Evolutionary conservation across 2,113 vertebrate species (phyloP).

Genomic region (Crotalus viridis): DNA sequence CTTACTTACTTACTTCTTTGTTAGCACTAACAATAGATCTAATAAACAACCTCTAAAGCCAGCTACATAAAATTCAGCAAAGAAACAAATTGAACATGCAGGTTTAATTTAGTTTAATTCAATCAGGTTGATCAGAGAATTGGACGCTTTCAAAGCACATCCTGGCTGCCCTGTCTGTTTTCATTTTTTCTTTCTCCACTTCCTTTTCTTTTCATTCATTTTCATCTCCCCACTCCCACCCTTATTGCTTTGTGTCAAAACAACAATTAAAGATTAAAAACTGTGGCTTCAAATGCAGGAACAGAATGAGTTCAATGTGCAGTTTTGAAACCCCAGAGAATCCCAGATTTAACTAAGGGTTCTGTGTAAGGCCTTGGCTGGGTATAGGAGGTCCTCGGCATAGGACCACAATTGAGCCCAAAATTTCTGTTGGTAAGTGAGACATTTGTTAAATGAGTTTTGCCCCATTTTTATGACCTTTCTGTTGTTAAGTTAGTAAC

Average conservation of each 20-base stretch:
- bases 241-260: not conserved
- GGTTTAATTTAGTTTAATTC: not conserved
- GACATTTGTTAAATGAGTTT: not conserved
- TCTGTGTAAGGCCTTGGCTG: not conserved
- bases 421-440: not conserved
- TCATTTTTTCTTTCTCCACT: not conserved
- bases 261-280: not conserved
- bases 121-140: not conserved
- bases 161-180: not conserved
- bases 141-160: not conserved
- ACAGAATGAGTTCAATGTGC: not conserved
- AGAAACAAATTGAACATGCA: not conserved
- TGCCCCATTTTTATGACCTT: not conserved
- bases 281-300: not conserved
- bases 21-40: not conserved
- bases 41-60: not conserved
- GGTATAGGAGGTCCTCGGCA: not conserved
- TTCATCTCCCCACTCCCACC: not conserved
- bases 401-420: not conserved
- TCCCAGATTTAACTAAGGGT: not conserved
- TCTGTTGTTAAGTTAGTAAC: not conserved
- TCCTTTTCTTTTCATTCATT: not conserved
- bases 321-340: not conserved
- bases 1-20: not conserved
- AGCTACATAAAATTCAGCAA: not conserved